These are phyloP conservation scores for Morelia viridis DNA, from an alignment of 2,797 vertebrate genomes.

Conservation along the genomic window DNA sequence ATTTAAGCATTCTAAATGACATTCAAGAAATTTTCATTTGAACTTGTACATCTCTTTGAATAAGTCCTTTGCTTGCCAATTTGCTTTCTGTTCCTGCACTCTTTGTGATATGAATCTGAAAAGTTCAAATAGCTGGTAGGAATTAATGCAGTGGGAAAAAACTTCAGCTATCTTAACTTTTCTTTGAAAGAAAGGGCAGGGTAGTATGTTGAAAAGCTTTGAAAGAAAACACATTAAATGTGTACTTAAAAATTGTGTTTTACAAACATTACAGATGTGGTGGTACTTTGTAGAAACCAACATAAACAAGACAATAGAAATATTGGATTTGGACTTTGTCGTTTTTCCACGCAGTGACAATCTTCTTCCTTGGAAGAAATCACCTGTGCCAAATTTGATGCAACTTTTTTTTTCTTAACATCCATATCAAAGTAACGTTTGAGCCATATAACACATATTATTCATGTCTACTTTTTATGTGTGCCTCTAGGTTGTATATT, in stretches of 20 bases:
- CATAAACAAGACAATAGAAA: no score
- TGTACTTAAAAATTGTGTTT: background rate
- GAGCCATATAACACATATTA: conserved; percentile 42
- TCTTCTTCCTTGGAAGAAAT: conserved; percentile 29
- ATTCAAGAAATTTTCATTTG: background rate
- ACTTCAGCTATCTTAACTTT: background rate
- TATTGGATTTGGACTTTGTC: no score
- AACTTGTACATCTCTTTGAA: background rate
- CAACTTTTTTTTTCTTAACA: conserved; percentile 57
- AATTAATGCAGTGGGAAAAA: background rate
- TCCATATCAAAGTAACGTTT: background rate
- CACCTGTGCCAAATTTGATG: conserved; percentile 47
- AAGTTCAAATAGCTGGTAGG: background rate
- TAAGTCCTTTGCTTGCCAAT: no score
- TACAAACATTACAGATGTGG: no score
- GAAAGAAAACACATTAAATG: conserved; percentile 23
- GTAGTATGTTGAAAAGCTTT: conserved; percentile 27
- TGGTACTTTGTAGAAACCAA: no score
- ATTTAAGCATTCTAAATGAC: background rate
- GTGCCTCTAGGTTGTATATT: conserved; percentile 30
- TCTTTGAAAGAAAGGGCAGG: background rate
- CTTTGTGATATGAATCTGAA: background rate
- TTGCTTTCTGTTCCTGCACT: background rate
- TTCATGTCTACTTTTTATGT: conserved; percentile 34
- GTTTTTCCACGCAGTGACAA: conserved; percentile 38